phyloP scores from a whole-genome alignment of 2,113 vertebrate genomes.

The Camelus dromedarius region DNA sequence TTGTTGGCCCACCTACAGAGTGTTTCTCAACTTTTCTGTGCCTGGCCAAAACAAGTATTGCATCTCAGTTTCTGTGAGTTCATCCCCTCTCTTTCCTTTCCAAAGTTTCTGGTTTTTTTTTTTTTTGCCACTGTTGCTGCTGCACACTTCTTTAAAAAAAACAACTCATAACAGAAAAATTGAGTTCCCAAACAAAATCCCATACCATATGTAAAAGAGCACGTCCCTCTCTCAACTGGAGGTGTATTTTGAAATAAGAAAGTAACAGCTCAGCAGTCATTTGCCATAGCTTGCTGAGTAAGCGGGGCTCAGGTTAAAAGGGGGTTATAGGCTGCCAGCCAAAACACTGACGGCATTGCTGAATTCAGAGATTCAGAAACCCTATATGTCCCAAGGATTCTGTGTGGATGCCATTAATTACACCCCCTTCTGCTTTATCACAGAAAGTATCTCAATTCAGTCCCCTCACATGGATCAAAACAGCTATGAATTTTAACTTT shows the following conservation, averaged over 20 bases:
- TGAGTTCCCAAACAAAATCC: slow-evolving; percentile 73
- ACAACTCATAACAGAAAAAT: slow-evolving; percentile 55
- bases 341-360: slow-evolving; percentile 82
- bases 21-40: slow-evolving; percentile 50
- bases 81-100: not conserved
- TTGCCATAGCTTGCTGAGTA: slow-evolving; percentile 83
- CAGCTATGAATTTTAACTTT: slow-evolving; percentile 58
- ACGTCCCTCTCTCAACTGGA: slow-evolving; percentile 75
- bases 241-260: slow-evolving; percentile 81
- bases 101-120: slow-evolving; percentile 5
- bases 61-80: slow-evolving; percentile 50
- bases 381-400: slow-evolving; percentile 79
- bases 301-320: slow-evolving; percentile 81
- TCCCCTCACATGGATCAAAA: slow-evolving; percentile 44
- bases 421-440: slow-evolving; percentile 48
- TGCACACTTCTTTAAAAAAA: slow-evolving; percentile 70
- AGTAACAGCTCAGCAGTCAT: slow-evolving; percentile 83
- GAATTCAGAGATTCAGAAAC: slow-evolving; percentile 81
- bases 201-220: slow-evolving; percentile 82
- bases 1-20: slow-evolving; percentile 30
- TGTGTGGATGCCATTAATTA: slow-evolving; percentile 75
- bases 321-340: slow-evolving; percentile 79
- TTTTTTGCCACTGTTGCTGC: not conserved
- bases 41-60: slow-evolving; percentile 48
- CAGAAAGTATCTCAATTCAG: not conserved